A percentile compares a stretch with the other conserved stretches of the same genome.
Conservation (phyloP, 2,888 invertebrate genomes). For the Diabrotica balteata region DNA sequence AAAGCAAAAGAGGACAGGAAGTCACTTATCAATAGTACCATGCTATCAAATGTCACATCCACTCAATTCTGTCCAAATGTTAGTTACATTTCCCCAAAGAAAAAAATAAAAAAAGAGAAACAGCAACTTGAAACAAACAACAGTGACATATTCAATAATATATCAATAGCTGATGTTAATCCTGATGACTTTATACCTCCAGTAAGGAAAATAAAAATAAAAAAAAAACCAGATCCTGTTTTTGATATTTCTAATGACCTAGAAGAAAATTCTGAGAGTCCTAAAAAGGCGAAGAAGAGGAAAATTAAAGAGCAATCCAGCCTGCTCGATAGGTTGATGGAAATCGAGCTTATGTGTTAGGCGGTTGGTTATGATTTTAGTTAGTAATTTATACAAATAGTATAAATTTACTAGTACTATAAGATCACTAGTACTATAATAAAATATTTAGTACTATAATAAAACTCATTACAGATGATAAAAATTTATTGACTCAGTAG, state of each 20-base stretch:
- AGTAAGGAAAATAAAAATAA: background rate
- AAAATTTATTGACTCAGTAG: too few relatives aligned
- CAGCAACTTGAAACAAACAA: background rate
- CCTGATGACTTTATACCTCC: background rate
- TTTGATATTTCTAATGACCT: background rate
- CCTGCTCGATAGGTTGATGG: too few relatives aligned
- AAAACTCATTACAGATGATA: too few relatives aligned
- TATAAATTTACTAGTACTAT: too few relatives aligned
- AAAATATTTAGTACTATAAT: too few relatives aligned
- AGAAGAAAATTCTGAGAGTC: background rate
- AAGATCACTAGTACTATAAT: too few relatives aligned
- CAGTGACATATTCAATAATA: background rate
- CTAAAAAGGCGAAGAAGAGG: background rate
- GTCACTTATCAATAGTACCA: slow-evolving; percentile 9
- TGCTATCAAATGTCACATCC: slow-evolving; percentile 3
- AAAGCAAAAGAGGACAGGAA: background rate
- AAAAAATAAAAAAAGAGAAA: slow-evolving; percentile 1
- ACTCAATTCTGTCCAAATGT: slow-evolving; percentile 3
- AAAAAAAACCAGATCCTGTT: background rate
- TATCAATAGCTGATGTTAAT: background rate
- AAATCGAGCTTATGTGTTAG: too few relatives aligned
- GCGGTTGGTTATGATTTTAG: too few relatives aligned
- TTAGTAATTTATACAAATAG: too few relatives aligned
- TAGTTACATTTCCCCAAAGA: background rate
- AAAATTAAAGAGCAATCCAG: slow-evolving; percentile 11